A percentile compares a stretch with the other conserved stretches of the same genome.
Conservation (phyloP, 2,888 invertebrate genomes). For the Zaprionus lineosus region DNA sequence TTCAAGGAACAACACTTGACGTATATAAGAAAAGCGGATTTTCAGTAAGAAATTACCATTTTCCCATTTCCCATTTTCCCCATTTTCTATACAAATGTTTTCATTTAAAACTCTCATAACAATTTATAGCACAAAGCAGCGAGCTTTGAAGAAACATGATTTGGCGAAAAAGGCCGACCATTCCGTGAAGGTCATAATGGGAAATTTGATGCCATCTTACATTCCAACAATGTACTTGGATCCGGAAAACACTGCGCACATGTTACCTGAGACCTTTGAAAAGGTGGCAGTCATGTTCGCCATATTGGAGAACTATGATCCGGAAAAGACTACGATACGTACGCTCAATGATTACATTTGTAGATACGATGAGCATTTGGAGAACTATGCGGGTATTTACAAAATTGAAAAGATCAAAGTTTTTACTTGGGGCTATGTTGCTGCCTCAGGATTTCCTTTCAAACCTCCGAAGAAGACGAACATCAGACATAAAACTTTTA, state of each 20-base stretch:
- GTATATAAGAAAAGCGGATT: constrained; percentile 92
- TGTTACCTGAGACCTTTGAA: constrained; percentile 93
- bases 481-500: no score
- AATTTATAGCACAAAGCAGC: constrained; percentile 84
- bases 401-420: constrained; percentile 98
- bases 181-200: constrained; percentile 92
- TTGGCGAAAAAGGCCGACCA: constrained; percentile 91
- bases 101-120: no score
- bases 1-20: constrained; percentile 94
- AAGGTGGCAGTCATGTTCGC: constrained; percentile 98
- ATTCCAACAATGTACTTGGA: constrained; percentile 85
- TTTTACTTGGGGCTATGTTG: constrained; percentile 98
- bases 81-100: no score
- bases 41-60: constrained; percentile 86
- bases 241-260: constrained; percentile 84
- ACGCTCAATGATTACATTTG: constrained; percentile 95
- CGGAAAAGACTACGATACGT: constrained; percentile 86
- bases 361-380: constrained; percentile 93
- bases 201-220: constrained; percentile 95
- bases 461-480: no score
- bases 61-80: no score
- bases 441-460: constrained; percentile 95
- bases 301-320: constrained; percentile 90
- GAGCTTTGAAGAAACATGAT: constrained; percentile 90
- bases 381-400: constrained; percentile 84